Evolutionary conservation across 2,888 invertebrate species (phyloP).

Genomic region (Habrosyne pyritoides): DNA sequence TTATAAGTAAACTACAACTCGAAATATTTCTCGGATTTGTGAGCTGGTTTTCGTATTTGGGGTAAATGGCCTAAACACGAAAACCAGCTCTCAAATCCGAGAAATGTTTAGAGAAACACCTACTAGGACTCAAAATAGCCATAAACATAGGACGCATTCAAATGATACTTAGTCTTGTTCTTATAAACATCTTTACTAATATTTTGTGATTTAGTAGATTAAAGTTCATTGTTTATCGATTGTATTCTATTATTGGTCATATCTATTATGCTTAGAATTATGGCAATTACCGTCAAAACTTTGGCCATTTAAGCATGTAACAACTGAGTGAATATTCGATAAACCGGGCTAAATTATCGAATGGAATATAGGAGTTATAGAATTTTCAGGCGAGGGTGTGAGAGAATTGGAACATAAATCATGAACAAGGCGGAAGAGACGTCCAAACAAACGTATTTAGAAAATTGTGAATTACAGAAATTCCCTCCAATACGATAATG

Average conservation of each 20-base stretch:
- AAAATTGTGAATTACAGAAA: slow-evolving; percentile 40
- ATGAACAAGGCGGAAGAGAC: slow-evolving; percentile 21
- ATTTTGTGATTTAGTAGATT: not conserved
- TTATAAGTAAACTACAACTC: too few species aligned
- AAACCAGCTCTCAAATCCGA: not conserved
- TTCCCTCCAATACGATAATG: slow-evolving; percentile 31
- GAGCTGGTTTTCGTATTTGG: not conserved
- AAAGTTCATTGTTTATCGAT: slow-evolving; percentile 14
- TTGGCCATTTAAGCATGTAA: slow-evolving; percentile 45
- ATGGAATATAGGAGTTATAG: slow-evolving; percentile 37
- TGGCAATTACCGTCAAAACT: slow-evolving; percentile 57
- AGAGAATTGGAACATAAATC: slow-evolving; percentile 26
- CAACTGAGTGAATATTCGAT: slow-evolving; percentile 44
- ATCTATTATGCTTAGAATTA: slow-evolving; percentile 34
- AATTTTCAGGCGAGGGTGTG: slow-evolving; percentile 28
- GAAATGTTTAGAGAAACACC: not conserved
- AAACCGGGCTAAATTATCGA: slow-evolving; percentile 45
- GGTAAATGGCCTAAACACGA: not conserved
- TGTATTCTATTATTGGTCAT: slow-evolving; percentile 18
- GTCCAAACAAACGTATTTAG: slow-evolving; percentile 34
- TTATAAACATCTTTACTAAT: not conserved
- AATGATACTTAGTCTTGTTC: too few species aligned
- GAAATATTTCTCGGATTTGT: not conserved
- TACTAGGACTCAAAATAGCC: too few species aligned
- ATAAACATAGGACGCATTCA: too few species aligned